Evolutionary conservation across 37 sponge, comb jelly and placozoan species (phyloP).

Genomic region (Aplysina aerophoba): DNA sequence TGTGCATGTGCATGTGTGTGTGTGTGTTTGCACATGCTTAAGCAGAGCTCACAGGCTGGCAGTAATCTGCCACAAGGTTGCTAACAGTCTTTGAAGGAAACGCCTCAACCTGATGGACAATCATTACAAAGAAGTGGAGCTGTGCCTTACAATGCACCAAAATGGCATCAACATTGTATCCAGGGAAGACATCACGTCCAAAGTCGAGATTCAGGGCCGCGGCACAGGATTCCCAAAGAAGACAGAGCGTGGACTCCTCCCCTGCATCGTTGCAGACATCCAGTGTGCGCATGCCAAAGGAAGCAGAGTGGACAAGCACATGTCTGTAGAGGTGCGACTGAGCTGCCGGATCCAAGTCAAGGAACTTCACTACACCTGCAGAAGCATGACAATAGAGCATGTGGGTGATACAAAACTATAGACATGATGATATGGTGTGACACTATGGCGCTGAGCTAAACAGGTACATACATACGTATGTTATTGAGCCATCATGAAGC

Average conservation of each 20-base stretch:
- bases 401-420: neutral
- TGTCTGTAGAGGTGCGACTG: conserved; percentile 49
- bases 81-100: conserved; percentile 50
- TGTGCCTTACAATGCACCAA: neutral
- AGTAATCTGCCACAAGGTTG: neutral
- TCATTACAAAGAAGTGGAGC: conserved; percentile 50
- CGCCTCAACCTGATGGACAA: conserved; percentile 52
- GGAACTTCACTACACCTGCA: conserved; percentile 19
- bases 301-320: conserved; percentile 55
- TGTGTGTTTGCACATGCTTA: neutral
- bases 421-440: neutral
- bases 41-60: conserved; percentile 28
- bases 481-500: no score
- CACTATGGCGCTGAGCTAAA: conserved; percentile 32
- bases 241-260: neutral
- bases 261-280: conserved; percentile 21
- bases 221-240: neutral
- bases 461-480: conserved; percentile 42
- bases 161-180: neutral
- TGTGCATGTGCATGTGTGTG: conserved; percentile 18
- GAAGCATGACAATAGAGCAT: conserved; percentile 46
- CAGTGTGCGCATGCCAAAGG: conserved; percentile 48
- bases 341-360: neutral
- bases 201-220: neutral
- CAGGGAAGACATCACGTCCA: neutral